These are phyloP conservation scores for Leucozona laternaria DNA, from an alignment of 2,888 invertebrate species.

Conservation along the genomic window DNA sequence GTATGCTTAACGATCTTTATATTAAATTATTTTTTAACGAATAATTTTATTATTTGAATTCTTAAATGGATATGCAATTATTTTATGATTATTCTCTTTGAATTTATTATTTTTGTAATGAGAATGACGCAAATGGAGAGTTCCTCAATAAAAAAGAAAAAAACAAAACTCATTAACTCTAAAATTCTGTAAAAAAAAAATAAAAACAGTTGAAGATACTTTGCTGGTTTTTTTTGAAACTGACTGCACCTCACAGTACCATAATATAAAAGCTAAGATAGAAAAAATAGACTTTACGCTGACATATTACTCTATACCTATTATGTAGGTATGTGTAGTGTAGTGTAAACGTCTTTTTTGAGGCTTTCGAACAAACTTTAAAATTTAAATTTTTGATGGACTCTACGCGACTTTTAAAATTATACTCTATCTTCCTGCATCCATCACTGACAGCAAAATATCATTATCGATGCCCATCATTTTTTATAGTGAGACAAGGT, in stretches of 20 bases:
- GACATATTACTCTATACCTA: too few relatives aligned
- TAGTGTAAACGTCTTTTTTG: too few relatives aligned
- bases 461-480: neutral
- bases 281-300: neutral
- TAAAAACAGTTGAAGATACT: neutral
- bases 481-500: slow-evolving; percentile 40
- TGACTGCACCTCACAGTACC: neutral
- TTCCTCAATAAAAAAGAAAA: slow-evolving; percentile 9
- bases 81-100: neutral
- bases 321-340: too few relatives aligned
- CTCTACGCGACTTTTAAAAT: too few relatives aligned
- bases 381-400: too few relatives aligned
- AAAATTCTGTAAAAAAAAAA: neutral
- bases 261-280: neutral
- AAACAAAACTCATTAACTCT: neutral
- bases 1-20: slow-evolving; percentile 18
- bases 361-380: too few relatives aligned
- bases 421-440: neutral
- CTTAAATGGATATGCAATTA: slow-evolving; percentile 3
- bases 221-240: neutral
- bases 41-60: neutral
- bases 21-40: neutral
- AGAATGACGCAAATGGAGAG: slow-evolving; percentile 14
- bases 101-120: slow-evolving; percentile 20
- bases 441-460: neutral